Evolutionary conservation across 2,797 vertebrate species (phyloP).

Genomic region (Muraenolepis orangiensis): DNA sequence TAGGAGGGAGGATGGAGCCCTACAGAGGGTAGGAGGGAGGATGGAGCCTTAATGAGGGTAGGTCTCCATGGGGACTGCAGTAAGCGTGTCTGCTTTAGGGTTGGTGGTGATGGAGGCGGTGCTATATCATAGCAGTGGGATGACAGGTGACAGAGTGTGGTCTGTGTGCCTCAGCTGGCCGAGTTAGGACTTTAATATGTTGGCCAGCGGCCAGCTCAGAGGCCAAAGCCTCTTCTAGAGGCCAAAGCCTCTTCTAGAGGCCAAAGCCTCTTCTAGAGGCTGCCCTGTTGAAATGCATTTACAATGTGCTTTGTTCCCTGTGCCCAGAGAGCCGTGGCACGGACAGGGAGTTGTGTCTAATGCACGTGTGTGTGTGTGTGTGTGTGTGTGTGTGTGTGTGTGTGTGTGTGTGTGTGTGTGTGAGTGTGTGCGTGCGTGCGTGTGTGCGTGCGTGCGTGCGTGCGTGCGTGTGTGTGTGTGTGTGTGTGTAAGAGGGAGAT

Average conservation of each 20-base stretch:
- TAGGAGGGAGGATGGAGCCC: too few relatives aligned
- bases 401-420: background rate
- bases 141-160: background rate
- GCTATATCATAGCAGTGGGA: background rate
- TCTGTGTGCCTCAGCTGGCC: constrained; percentile 6
- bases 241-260: too few relatives aligned
- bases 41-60: too few relatives aligned
- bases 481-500: too few relatives aligned
- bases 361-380: background rate
- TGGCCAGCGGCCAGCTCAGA: constrained; percentile 32
- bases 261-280: constrained; percentile 31
- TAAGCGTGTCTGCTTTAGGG: too few relatives aligned
- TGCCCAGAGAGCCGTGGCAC: background rate
- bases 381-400: background rate
- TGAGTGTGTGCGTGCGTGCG: background rate
- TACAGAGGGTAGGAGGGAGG: too few relatives aligned
- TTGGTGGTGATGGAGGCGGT: background rate
- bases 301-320: constrained; percentile 23
- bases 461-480: background rate
- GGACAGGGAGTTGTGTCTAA: background rate
- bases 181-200: constrained; percentile 58
- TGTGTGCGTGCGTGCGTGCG: background rate
- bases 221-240: too few relatives aligned
- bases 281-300: constrained; percentile 30
- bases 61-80: too few relatives aligned